Conservation (phyloP, 2,888 invertebrate species). For the Leptarthrus brevirostris region DNA sequence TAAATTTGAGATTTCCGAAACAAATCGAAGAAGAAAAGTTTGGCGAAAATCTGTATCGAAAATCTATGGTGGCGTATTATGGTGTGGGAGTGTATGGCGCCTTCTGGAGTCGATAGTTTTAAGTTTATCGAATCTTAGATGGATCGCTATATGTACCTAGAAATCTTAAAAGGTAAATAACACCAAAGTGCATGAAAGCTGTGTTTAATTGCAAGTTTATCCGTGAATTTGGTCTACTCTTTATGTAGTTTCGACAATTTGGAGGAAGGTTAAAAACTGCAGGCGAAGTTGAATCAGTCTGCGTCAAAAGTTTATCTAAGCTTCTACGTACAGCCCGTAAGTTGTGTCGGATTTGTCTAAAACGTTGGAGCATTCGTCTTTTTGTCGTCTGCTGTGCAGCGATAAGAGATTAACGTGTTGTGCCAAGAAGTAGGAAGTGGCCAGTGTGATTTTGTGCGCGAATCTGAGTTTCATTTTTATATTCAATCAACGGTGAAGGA, state of each 20-base stretch:
- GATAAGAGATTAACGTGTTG: slow-evolving; percentile 27
- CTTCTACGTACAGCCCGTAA: slow-evolving; percentile 17
- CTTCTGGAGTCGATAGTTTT: too few relatives aligned
- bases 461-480: slow-evolving; percentile 21
- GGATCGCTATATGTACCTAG: too few relatives aligned
- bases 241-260: slow-evolving; percentile 18
- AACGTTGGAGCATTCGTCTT: slow-evolving; percentile 8
- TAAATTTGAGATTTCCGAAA: too few relatives aligned
- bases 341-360: slow-evolving; percentile 3
- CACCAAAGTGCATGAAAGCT: too few relatives aligned
- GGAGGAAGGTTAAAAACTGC: slow-evolving; percentile 56
- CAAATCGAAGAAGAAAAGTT: too few relatives aligned
- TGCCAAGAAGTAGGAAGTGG: slow-evolving; percentile 43
- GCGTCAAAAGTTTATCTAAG: slow-evolving; percentile 65
- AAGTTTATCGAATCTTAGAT: too few relatives aligned
- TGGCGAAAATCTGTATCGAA: too few relatives aligned
- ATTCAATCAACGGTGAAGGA: slow-evolving; percentile 6
- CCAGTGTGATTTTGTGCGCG: slow-evolving; percentile 42
- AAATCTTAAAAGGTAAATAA: too few relatives aligned
- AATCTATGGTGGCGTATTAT: too few relatives aligned
- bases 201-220: too few relatives aligned
- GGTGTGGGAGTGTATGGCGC: too few relatives aligned
- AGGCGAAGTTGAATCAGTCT: slow-evolving; percentile 63
- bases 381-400: not conserved
- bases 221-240: slow-evolving; percentile 24